Conservation (phyloP, 2,113 vertebrate species). For the Perca fluviatilis region DNA sequence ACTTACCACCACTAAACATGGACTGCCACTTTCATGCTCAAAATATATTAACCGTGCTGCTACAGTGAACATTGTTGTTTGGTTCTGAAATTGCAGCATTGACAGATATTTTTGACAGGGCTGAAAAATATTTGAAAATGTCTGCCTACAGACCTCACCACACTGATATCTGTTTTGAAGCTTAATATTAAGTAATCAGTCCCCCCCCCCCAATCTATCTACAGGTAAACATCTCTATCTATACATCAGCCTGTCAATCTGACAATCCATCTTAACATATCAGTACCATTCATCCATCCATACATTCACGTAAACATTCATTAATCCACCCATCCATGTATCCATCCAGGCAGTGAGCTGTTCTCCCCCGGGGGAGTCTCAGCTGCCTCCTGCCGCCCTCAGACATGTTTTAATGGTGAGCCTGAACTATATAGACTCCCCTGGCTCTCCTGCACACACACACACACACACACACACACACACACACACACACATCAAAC, state of each 20-base stretch:
- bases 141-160: neutral
- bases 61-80: neutral
- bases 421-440: slow-evolving; percentile 49
- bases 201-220: slow-evolving; percentile 11
- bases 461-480: slow-evolving; percentile 37
- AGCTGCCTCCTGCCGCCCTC: slow-evolving; percentile 68
- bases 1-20: slow-evolving; percentile 9
- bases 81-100: neutral
- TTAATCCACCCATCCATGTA: slow-evolving; percentile 44
- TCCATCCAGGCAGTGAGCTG: slow-evolving; percentile 50
- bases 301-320: neutral
- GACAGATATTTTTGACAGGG: slow-evolving; percentile 12
- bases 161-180: neutral
- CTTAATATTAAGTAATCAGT: neutral
- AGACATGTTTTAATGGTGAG: slow-evolving; percentile 71
- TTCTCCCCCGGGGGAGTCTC: slow-evolving; percentile 74
- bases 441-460: slow-evolving; percentile 40
- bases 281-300: slow-evolving; percentile 31
- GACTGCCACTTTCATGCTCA: neutral
- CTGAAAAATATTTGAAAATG: slow-evolving; percentile 8
- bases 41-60: neutral
- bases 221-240: slow-evolving; percentile 9
- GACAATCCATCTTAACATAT: too few species aligned
- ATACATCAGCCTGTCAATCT: slow-evolving; percentile 34
- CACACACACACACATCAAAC: slow-evolving; percentile 49